Evolutionary conservation across 2,113 vertebrate species (phyloP), one percentile per base, ranked within the genome.

Genomic region (Actenoides hombroni): DNA sequence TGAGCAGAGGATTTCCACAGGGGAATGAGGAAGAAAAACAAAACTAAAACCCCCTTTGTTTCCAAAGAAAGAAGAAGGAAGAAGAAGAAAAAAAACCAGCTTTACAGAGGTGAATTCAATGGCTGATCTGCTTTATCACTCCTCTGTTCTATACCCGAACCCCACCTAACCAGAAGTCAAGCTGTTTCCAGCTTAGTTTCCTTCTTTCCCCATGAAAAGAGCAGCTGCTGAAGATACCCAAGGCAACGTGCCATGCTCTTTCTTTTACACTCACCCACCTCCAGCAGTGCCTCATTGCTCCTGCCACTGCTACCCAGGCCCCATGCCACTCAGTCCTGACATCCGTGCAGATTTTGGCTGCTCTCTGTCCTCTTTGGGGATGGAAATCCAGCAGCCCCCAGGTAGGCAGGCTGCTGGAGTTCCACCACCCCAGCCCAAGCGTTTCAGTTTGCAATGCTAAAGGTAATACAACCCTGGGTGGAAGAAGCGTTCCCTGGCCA

Each of bases 371-470:
- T 48, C 49, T 60, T 11, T 33, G 40, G 19, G 35, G 33, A 18
- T n/a, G 53, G 25, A 56, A 83, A 54, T 39, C 33, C 71, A 67
- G 15, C 40, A 74, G 48, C 6, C 9, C 18, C 25, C 14, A 19
- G 14, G 16, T 0, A 46, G 57, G 83, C 33, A 49, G 21, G n/a
- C n/a, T 86, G 71, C 25, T 75, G 61, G 67, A 83, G 59, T 83
- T 56, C 60, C 74, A 68, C 23, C 28, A 79, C 20, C 51, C 35
- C 39, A 48, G 48, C 48, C 39, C 10, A 67, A 71, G 73, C 0
- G 1, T 46, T 71, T 29, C 31, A 19, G 69, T 87, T 95, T 92
- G 93, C 91, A 96, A 89, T 94, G 95, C 94, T 96, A 84, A 96
- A 87, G 24, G 96, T 95, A 96, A 91, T 40, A 64, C 48, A 89